Evolutionary conservation across 1,140 invertebrate genomes (phyloP).

Genomic region (Drosophila repletoides): DNA sequence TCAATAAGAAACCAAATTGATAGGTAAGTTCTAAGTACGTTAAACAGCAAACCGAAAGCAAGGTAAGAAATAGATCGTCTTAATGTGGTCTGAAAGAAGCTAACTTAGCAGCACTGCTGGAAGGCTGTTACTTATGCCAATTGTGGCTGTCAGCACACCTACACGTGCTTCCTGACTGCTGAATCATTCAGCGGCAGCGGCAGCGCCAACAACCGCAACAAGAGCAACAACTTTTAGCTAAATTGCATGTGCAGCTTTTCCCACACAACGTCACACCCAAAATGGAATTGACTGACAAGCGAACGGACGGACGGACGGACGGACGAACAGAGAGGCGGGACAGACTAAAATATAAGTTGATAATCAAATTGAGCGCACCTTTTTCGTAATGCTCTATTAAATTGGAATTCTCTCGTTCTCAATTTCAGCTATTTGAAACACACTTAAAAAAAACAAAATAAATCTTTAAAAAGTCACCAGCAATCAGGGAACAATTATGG

Average conservation of each 20-base stretch:
- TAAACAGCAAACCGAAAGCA: too few relatives aligned
- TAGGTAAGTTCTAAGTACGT: too few relatives aligned
- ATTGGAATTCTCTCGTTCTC: slow-evolving; percentile 52
- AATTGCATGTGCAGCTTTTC: slow-evolving; percentile 68
- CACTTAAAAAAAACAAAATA: too few relatives aligned
- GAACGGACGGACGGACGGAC: too few relatives aligned
- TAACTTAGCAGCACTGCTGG: too few relatives aligned
- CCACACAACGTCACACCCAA: slow-evolving; percentile 46
- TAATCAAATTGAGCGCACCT: slow-evolving; percentile 62
- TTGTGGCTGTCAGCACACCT: slow-evolving; percentile 28
- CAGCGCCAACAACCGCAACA: not conserved
- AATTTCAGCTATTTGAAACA: slow-evolving; percentile 42
- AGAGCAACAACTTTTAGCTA: slow-evolving; percentile 26
- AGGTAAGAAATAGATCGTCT: too few relatives aligned
- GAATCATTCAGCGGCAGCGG: slow-evolving; percentile 54
- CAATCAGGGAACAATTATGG: slow-evolving; percentile 67
- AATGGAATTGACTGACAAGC: not conserved
- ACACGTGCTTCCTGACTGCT: slow-evolving; percentile 50
- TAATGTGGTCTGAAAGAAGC: too few relatives aligned
- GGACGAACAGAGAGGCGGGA: not conserved
- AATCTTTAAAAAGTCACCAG: slow-evolving; percentile 4
- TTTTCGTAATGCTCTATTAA: slow-evolving; percentile 75
- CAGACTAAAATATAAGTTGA: slow-evolving; percentile 18
- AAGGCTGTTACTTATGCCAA: slow-evolving; percentile 2
- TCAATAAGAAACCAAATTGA: too few relatives aligned